Base-by-base conservation (phyloP, 2,888 invertebrate genomes). In the Sialis lutaria region DNA sequence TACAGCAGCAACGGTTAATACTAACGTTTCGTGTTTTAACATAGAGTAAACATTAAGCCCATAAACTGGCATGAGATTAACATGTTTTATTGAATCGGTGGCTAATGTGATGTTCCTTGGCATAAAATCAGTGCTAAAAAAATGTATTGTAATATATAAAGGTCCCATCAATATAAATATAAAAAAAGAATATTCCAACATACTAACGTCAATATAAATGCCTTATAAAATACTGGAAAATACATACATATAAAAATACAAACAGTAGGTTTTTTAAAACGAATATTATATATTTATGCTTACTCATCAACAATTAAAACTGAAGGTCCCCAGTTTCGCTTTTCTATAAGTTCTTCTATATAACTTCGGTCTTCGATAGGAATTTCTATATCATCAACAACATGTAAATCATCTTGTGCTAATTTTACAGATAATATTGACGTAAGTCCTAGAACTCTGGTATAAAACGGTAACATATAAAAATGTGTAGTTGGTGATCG, bases 21-120 rank as follows among this genome's bases (percentile, higher is more conserved):
- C 81, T 7, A 98, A 67, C 0, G 95, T 96, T 51, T 90, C 85
- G 64, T 97, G 89, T 67, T 98, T 98, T 51, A 98, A 63, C 88
- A 98, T 93, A 34, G 95, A 93, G 67, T 84, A 86, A 0, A 95
- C 92, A 70, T 98, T 98, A 10, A 98, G 70, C 58, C 91, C 90
- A 68, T 93, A 97, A 0, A 82, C 81, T 7, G 98, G 98, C 90
- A 98, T 92, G 30, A 96, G 68, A 64, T 90, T 97, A 35, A 92
- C 77, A 60, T 89, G 84, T 35, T 75, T 75, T n/a, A 95, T 69
- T 4, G 61, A 54, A 55, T 87, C 81, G 4, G 83, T 78, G 2
- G 96, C 95, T 33, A 78, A 66, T 41, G 87, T 79, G 52, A 97
- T 85, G 60, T 96, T 96, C 51, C 77, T 70, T 1, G 96, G 88